A percentile compares a stretch with the other conserved stretches of the same genome.
phyloP scores from a whole-genome alignment of 2,113 vertebrate species.

The Tachuris rubrigastra region DNA sequence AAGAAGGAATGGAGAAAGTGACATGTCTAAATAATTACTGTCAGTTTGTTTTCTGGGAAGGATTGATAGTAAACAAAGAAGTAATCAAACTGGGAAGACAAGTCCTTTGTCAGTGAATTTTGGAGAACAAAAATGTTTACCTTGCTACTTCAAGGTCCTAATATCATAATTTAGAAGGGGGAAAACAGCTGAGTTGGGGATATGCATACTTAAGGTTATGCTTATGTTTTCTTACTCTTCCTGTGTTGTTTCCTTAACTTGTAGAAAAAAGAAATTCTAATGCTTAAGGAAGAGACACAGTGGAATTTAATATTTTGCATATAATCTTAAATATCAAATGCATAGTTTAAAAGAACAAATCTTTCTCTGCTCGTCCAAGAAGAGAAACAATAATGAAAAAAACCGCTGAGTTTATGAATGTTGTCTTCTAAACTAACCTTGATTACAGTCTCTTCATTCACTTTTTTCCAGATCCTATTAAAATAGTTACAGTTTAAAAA shows the following conservation, averaged over 20 bases:
- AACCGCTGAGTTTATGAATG: not conserved
- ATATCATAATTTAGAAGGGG: not conserved
- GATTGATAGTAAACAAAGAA: not conserved
- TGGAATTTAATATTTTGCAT: not conserved
- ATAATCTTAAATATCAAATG: not conserved
- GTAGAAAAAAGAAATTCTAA: not conserved
- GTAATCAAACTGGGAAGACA: not conserved
- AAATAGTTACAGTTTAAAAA: not conserved
- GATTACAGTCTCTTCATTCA: not conserved
- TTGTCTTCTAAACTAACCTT: not conserved
- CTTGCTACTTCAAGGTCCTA: not conserved
- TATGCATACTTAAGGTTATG: not conserved
- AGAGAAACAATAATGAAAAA: not conserved
- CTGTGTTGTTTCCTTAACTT: not conserved
- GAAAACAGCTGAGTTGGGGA: not conserved
- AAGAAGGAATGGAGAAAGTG: not conserved
- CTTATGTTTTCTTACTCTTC: not conserved
- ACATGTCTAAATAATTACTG: not conserved
- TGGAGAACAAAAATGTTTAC: not conserved
- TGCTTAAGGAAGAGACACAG: not conserved
- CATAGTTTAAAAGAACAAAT: not conserved
- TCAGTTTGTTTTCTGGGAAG: not conserved
- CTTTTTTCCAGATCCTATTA: not conserved
- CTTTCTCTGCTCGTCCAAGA: not conserved
- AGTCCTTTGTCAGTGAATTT: not conserved